Conservation (phyloP, 2,888 invertebrate genomes). For the Aleiodes alternator region DNA sequence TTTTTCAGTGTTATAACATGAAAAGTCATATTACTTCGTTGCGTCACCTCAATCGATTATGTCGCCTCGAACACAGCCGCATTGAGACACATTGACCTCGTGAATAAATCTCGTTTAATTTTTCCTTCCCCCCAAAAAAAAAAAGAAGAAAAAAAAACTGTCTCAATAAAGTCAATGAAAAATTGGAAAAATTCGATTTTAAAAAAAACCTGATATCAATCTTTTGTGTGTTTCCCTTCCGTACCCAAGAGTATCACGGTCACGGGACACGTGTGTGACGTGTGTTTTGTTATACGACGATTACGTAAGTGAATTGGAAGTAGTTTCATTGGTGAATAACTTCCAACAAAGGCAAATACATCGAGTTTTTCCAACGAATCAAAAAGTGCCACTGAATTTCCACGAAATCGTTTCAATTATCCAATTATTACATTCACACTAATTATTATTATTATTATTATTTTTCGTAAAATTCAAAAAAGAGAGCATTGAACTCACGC, state of each 20-base stretch:
- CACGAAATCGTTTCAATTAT: neutral
- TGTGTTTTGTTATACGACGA: neutral
- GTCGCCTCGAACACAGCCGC: constrained; percentile 37
- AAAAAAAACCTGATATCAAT: neutral
- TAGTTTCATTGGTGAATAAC: neutral
- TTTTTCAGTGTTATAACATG: too few relatives aligned
- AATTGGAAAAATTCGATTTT: neutral
- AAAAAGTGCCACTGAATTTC: neutral
- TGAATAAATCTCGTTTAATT: constrained; percentile 1
- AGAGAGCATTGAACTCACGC: neutral
- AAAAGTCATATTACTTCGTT: neutral
- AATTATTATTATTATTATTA: neutral
- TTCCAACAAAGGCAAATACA: neutral
- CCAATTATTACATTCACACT: neutral
- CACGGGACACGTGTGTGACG: constrained; percentile 13
- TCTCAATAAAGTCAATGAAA: neutral
- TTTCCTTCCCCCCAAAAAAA: too few relatives aligned
- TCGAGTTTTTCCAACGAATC: neutral
- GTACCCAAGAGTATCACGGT: constrained; percentile 1
- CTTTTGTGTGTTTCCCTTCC: constrained; percentile 5
- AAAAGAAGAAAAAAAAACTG: neutral
- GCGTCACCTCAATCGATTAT: constrained; percentile 44
- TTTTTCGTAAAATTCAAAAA: neutral
- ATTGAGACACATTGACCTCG: constrained; percentile 42
- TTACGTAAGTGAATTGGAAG: constrained; percentile 10